Conservation (phyloP, 2,888 invertebrate genomes). For the Auanema sp. region DNA sequence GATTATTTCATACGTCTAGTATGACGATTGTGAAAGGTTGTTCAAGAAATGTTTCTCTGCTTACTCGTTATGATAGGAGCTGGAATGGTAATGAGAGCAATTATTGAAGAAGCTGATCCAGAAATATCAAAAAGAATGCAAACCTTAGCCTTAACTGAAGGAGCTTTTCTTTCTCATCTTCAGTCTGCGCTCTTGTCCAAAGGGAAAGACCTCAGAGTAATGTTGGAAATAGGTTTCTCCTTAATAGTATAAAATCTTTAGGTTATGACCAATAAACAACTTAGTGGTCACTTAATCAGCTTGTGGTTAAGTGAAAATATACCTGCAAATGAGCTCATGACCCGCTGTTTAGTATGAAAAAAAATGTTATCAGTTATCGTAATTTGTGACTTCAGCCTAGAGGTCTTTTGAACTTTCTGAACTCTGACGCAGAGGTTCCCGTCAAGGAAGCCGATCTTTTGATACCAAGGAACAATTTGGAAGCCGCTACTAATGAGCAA, state of each 20-base stretch:
- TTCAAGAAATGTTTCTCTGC: background rate
- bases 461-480: conserved; percentile 82
- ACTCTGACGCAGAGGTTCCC: conserved; percentile 83
- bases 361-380: background rate
- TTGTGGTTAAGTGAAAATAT: conserved; percentile 90
- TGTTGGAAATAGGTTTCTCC: conserved; percentile 32
- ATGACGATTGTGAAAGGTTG: conserved; percentile 92
- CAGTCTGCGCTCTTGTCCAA: conserved; percentile 84
- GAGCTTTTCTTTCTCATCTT: conserved; percentile 89
- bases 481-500: conserved; percentile 73
- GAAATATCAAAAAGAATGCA: conserved; percentile 88
- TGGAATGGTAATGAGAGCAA: conserved; percentile 91
- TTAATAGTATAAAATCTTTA: conserved; percentile 9
- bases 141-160: conserved; percentile 85
- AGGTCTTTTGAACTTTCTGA: conserved; percentile 85
- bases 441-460: conserved; percentile 69
- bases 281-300: conserved; percentile 89
- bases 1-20: conserved; percentile 89
- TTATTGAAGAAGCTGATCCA: conserved; percentile 94
- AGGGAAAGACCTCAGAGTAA: conserved; percentile 75
- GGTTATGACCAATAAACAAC: conserved; percentile 72
- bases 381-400: conserved; percentile 75
- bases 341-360: conserved; percentile 49
- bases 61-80: conserved; percentile 69
- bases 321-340: conserved; percentile 56